Conservation (phyloP, 2,797 vertebrate genomes). For the Salarias fasciatus region DNA sequence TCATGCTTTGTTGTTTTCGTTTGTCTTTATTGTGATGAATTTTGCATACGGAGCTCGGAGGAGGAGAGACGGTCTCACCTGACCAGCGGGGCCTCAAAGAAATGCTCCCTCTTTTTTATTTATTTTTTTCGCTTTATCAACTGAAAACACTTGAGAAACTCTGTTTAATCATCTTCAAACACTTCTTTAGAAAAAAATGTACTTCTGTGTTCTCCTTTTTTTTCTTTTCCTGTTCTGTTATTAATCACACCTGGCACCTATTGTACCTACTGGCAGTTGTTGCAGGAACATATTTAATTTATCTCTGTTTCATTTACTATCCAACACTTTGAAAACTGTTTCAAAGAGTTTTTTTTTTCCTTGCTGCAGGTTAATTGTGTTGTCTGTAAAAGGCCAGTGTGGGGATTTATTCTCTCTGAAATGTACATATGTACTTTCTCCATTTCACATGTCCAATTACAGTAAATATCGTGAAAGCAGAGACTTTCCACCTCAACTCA, state of each 20-base stretch:
- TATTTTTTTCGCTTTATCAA: too few relatives aligned
- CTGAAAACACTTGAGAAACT: neutral
- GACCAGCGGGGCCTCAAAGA: neutral
- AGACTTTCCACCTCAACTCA: too few relatives aligned
- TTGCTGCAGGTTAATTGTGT: conserved; percentile 12
- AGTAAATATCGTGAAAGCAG: neutral
- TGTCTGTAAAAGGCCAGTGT: too few relatives aligned
- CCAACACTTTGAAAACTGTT: conserved; percentile 15
- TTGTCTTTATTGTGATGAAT: conserved; percentile 8
- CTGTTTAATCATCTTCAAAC: conserved; percentile 8
- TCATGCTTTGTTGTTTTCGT: neutral
- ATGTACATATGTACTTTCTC: neutral
- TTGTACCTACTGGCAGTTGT: neutral
- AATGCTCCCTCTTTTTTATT: neutral
- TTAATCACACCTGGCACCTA: conserved; percentile 20
- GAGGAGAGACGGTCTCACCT: neutral
- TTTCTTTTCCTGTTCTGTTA: neutral
- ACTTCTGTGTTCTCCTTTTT: neutral
- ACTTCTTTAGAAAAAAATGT: conserved; percentile 6
- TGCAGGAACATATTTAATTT: conserved; percentile 7
- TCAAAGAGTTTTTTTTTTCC: neutral
- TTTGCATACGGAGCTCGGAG: neutral
- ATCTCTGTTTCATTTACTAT: conserved; percentile 11
- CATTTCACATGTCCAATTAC: neutral
- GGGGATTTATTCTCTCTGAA: too few relatives aligned